A percentile compares a stretch with the other conserved stretches of the same genome.
Evolutionary conservation across 2,797 vertebrate species (phyloP).

Genomic region (Myotis vivesi): DNA sequence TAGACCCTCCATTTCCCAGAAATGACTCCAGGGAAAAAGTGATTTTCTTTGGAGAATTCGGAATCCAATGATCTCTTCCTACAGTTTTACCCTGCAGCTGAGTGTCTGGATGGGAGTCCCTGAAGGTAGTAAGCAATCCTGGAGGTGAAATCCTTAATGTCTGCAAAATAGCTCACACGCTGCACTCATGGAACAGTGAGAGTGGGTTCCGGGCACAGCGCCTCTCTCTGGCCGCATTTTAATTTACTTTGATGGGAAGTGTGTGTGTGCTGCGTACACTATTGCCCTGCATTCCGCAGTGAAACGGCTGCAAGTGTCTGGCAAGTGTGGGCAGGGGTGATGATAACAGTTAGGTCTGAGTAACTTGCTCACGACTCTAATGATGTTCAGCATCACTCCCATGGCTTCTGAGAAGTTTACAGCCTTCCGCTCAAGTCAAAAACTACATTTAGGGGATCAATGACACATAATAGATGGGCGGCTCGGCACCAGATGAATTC

Average conservation of each 20-base stretch:
- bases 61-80: background rate
- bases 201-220: background rate
- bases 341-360: background rate
- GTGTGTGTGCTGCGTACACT: background rate
- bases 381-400: background rate
- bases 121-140: background rate
- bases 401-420: slow-evolving; percentile 26
- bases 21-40: background rate
- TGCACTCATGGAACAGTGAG: rapidly evolving
- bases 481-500: background rate
- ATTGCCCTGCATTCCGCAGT: rapidly evolving
- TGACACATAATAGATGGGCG: background rate
- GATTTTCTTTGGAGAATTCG: background rate
- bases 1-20: background rate
- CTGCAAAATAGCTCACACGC: background rate
- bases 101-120: background rate
- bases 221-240: background rate
- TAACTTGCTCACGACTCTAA: background rate
- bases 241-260: background rate
- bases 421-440: background rate
- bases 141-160: background rate
- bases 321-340: background rate
- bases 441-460: background rate
- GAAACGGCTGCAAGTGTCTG: no score
- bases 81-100: background rate